These are phyloP conservation scores for Emmelina monodactyla DNA, from an alignment of 2,888 invertebrate genomes.

Conservation along the genomic window DNA sequence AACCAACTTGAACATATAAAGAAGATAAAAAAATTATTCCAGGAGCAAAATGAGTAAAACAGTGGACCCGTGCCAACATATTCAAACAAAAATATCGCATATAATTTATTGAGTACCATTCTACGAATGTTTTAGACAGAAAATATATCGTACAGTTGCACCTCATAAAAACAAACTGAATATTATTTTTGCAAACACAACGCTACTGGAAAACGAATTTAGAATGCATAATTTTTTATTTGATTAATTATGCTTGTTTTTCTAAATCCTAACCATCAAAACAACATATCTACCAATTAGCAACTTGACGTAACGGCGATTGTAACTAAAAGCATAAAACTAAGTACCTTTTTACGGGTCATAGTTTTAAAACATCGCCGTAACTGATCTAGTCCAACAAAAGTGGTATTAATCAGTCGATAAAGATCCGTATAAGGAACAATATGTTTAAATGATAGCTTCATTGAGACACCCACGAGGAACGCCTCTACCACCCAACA, in stretches of 20 bases:
- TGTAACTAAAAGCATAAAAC: background rate
- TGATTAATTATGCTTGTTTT: too few species aligned
- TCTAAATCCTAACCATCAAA: too few species aligned
- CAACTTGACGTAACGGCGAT: too few species aligned
- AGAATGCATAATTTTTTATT: too few species aligned
- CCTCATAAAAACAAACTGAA: slow-evolving; percentile 55
- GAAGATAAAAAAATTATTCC: too few species aligned
- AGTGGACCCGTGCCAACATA: slow-evolving; percentile 54
- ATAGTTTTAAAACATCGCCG: too few species aligned
- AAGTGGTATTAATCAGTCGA: background rate
- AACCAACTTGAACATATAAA: too few species aligned
- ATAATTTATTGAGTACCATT: slow-evolving; percentile 59
- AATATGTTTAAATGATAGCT: slow-evolving; percentile 12
- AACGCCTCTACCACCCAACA: slow-evolving; percentile 43
- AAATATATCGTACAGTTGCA: slow-evolving; percentile 46
- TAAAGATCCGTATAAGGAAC: background rate
- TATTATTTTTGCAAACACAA: slow-evolving; percentile 35
- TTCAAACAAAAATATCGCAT: slow-evolving; percentile 54
- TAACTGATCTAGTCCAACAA: background rate
- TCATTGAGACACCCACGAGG: slow-evolving; percentile 25
- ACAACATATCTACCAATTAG: too few species aligned
- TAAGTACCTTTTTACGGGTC: too few species aligned
- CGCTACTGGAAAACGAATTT: background rate
- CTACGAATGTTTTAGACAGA: slow-evolving; percentile 46
- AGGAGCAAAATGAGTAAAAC: slow-evolving; percentile 30